phyloP scores from a whole-genome alignment of 2,797 vertebrate species.

The Rhynchotus rufescens region DNA sequence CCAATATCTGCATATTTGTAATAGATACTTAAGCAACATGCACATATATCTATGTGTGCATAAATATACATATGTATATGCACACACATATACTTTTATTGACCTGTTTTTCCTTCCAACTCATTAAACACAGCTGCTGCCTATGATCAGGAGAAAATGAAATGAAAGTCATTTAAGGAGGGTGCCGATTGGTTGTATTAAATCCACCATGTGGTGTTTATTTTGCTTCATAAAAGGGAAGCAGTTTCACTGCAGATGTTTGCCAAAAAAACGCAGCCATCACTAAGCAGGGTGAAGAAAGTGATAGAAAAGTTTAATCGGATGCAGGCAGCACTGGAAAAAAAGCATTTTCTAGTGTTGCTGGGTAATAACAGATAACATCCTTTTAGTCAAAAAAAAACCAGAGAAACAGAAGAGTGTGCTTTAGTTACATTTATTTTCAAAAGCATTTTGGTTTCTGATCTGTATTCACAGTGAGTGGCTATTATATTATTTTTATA shows the following conservation, averaged over 20 bases:
- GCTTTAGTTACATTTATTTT: not conserved
- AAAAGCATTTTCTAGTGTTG: not conserved
- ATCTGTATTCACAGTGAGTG: not conserved
- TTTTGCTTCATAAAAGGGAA: slow-evolving; percentile 23
- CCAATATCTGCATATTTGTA: not conserved
- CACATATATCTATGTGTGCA: not conserved
- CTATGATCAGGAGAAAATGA: slow-evolving; percentile 18
- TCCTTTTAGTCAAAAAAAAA: not conserved
- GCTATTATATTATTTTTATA: not conserved
- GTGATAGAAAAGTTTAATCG: not conserved
- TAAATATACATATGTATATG: no score
- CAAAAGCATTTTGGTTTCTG: not conserved
- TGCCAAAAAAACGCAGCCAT: not conserved
- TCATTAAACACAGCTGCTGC: slow-evolving; percentile 39
- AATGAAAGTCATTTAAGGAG: slow-evolving; percentile 28
- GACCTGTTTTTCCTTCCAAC: slow-evolving; percentile 23
- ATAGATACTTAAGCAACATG: not conserved
- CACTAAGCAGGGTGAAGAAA: not conserved
- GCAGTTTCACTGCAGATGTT: slow-evolving; percentile 15
- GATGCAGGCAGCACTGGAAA: not conserved
- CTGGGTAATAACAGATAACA: not conserved
- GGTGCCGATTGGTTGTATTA: slow-evolving; percentile 25
- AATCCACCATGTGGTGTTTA: slow-evolving; percentile 50
- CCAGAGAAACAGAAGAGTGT: not conserved
- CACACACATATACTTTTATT: slow-evolving; percentile 10